Percentiles rank a stretch among this genome's conserved stretches.
Conservation (phyloP, 2,113 vertebrate genomes). For the Lepus americanus region DNA sequence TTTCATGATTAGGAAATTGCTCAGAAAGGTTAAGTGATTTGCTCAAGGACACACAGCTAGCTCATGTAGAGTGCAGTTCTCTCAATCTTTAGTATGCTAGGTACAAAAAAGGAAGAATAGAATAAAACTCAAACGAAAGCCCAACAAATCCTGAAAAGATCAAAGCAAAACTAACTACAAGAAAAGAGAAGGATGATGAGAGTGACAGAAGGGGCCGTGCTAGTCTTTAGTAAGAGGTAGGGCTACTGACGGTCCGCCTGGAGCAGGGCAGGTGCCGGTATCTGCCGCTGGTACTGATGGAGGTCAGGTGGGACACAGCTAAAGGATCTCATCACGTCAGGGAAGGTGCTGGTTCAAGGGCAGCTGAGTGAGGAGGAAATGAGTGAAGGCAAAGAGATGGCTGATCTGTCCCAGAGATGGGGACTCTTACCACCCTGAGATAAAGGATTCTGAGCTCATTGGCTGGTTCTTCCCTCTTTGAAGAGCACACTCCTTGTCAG, state of each 20-base stretch:
- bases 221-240: not conserved
- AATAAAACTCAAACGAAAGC: slow-evolving; percentile 32
- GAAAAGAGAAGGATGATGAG: slow-evolving; percentile 4
- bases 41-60: slow-evolving; percentile 11
- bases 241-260: not conserved
- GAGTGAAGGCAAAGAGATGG: slow-evolving; percentile 18
- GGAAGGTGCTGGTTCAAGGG: not conserved
- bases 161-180: slow-evolving; percentile 29
- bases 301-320: not conserved
- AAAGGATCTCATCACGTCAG: not conserved
- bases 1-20: slow-evolving; percentile 25
- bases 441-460: not conserved
- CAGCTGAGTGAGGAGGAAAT: not conserved
- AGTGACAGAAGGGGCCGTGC: not conserved
- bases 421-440: not conserved
- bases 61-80: not conserved
- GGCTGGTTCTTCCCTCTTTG: not conserved
- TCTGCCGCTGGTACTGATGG: not conserved
- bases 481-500: not conserved
- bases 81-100: not conserved
- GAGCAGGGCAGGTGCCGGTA: not conserved
- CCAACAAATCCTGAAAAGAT: not conserved
- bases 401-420: not conserved
- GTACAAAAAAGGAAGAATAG: not conserved
- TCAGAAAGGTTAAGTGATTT: slow-evolving; percentile 2